These are phyloP conservation scores for Pipistrellus pipistrellus DNA, from an alignment of 2,797 vertebrate genomes.

Conservation along the genomic window DNA sequence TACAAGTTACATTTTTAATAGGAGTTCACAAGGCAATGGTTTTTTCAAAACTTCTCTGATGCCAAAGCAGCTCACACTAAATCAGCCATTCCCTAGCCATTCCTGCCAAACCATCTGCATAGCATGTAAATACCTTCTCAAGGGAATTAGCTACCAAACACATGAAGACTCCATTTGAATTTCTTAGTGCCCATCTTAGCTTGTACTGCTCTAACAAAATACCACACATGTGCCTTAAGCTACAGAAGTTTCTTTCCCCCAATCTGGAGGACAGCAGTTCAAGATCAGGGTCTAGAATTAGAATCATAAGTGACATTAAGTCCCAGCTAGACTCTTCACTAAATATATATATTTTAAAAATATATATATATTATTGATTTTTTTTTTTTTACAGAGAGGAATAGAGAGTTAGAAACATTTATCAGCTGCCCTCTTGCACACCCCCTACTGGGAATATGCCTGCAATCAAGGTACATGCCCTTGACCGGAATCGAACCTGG, in stretches of 20 bases:
- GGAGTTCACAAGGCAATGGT: constrained; percentile 34
- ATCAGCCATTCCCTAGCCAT: background rate
- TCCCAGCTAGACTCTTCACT: background rate
- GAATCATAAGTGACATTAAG: background rate
- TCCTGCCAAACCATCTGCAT: background rate
- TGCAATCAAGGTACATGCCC: no score
- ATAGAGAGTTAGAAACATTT: no score
- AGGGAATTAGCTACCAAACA: background rate
- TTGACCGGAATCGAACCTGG: no score
- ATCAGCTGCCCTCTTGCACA: no score
- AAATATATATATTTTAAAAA: no score
- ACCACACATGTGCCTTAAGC: background rate
- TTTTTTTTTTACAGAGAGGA: no score
- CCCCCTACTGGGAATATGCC: no score
- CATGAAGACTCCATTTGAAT: background rate
- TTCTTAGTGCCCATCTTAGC: background rate
- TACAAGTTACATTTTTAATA: background rate
- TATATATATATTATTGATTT: no score
- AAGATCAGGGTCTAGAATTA: background rate
- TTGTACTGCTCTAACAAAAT: background rate
- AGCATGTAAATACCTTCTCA: constrained; percentile 10
- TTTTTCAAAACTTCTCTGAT: background rate
- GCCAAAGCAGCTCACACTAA: constrained; percentile 40
- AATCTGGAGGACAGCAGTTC: background rate
- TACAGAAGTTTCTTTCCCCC: background rate